Percentiles rank a stretch among this genome's conserved stretches.
Conservation (phyloP, 2,797 vertebrate genomes). For the Tenualosa thibaudeaui region DNA sequence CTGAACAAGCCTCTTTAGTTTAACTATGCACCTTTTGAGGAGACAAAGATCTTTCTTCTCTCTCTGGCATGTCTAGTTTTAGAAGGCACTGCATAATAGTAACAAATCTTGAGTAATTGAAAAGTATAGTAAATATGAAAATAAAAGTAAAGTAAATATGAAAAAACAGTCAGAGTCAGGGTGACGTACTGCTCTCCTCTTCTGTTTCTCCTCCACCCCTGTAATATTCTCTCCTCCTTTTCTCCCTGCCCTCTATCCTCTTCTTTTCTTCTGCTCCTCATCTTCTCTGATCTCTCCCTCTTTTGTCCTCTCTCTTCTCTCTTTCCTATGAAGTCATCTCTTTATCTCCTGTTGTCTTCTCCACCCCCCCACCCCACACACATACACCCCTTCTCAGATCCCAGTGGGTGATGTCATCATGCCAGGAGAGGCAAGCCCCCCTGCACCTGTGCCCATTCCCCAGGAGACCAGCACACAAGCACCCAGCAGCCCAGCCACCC, state of each 20-base stretch:
- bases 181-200: neutral
- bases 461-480: conserved; percentile 17
- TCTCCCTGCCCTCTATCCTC: too few species aligned
- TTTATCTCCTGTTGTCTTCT: neutral
- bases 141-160: too few species aligned
- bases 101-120: too few species aligned
- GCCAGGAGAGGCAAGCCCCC: conserved; percentile 42
- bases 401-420: conserved; percentile 52
- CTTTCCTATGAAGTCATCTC: neutral
- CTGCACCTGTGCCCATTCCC: conserved; percentile 1
- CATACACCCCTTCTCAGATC: neutral
- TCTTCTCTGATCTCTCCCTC: neutral
- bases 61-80: neutral
- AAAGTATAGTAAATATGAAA: too few species aligned
- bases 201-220: neutral
- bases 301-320: neutral
- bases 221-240: too few species aligned
- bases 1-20: neutral
- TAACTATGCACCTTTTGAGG: neutral
- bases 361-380: neutral
- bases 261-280: neutral
- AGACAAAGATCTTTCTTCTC: neutral
- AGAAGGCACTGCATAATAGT: too few species aligned
- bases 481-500: neutral
- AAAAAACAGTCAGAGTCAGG: too few species aligned